Evolutionary conservation across 2,113 vertebrate genomes (phyloP).

Genomic region (Passer montanus): DNA sequence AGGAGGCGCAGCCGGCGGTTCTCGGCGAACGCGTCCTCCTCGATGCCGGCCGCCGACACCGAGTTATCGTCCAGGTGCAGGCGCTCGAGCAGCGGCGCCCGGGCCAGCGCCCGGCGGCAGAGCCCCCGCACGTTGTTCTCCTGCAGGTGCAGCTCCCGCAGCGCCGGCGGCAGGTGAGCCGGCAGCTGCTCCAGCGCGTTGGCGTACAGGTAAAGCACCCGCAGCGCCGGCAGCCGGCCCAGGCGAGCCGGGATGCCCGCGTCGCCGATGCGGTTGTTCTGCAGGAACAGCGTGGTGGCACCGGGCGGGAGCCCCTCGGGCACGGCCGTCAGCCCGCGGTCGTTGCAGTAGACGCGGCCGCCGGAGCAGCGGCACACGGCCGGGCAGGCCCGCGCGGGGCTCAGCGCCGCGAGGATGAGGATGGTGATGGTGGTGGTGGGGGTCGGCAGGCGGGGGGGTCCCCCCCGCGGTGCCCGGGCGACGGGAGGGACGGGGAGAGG

Average conservation of each 20-base stretch:
- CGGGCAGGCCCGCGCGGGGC: constrained; percentile 1
- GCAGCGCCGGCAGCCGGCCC: constrained; percentile 35
- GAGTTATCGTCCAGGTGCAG: constrained; percentile 95
- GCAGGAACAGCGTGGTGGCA: constrained; percentile 91
- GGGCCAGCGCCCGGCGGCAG: constrained; percentile 81
- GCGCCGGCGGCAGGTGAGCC: constrained; percentile 82
- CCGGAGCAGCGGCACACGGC: constrained; percentile 89
- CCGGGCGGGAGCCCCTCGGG: constrained; percentile 83
- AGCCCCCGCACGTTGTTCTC: constrained; percentile 93
- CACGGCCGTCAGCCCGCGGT: constrained; percentile 89
- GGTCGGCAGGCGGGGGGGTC: accelerated
- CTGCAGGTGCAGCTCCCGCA: constrained; percentile 93
- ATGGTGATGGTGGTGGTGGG: too few species aligned
- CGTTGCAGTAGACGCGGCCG: constrained; percentile 94
- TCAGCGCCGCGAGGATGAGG: accelerated
- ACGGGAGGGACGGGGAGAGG: too few species aligned
- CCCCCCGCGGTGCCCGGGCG: too few species aligned
- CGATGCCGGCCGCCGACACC: constrained; percentile 92
- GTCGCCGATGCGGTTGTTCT: constrained; percentile 94
- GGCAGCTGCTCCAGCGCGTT: constrained; percentile 92
- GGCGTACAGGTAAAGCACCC: constrained; percentile 81
- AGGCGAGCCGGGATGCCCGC: constrained; percentile 83
- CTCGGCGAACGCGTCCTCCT: constrained; percentile 91
- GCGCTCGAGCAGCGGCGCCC: constrained; percentile 90
- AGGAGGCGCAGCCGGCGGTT: constrained; percentile 84